A percentile compares a stretch with the other conserved stretches of the same genome.
phyloP scores from a whole-genome alignment of 2,113 vertebrate species.

The Nanorana parkeri region DNA sequence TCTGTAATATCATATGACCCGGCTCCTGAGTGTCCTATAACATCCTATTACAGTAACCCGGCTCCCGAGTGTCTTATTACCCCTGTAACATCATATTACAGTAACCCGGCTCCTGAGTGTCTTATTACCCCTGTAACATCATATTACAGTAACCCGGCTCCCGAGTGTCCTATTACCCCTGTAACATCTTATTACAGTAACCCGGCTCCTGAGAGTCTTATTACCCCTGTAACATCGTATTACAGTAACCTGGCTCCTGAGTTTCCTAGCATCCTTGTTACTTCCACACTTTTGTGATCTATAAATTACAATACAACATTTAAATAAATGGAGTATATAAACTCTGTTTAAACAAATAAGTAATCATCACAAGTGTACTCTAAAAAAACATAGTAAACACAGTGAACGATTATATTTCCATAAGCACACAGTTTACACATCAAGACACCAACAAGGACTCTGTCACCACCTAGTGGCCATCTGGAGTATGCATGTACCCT shows the following conservation, averaged over 20 bases:
- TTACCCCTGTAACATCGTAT: neutral
- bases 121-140: neutral
- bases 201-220: neutral
- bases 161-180: neutral
- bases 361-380: too few relatives aligned
- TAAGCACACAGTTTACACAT: neutral
- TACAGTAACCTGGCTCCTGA: conserved; percentile 1
- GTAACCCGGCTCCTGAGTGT: too few relatives aligned
- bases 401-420: conserved; percentile 1
- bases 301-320: too few relatives aligned
- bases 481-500: too few relatives aligned
- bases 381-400: neutral
- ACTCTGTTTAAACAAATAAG: too few relatives aligned
- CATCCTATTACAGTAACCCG: too few relatives aligned
- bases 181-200: neutral
- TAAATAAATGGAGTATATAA: too few relatives aligned
- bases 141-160: neutral
- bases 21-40: neutral
- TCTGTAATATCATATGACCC: neutral
- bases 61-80: too few relatives aligned
- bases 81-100: too few relatives aligned
- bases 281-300: too few relatives aligned
- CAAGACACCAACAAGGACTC: neutral
- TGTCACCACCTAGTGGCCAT: too few relatives aligned
- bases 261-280: too few relatives aligned